Evolutionary conservation across 2,797 vertebrate species (phyloP).

Genomic region (Myotis daubentonii): DNA sequence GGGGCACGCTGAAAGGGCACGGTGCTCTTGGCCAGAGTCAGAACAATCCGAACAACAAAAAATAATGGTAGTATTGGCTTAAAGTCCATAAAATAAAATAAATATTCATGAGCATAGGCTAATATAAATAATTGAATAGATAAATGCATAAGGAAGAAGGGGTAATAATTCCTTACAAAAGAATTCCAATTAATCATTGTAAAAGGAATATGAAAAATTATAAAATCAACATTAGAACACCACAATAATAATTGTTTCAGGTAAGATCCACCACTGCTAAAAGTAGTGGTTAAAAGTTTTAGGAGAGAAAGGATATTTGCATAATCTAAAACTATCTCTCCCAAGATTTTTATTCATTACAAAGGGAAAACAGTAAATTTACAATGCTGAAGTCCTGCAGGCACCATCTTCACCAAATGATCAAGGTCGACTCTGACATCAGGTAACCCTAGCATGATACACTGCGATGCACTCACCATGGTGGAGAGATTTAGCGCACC

Average conservation of each 20-base stretch:
- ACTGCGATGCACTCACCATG: neutral
- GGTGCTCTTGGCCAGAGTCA: neutral
- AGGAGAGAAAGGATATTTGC: neutral
- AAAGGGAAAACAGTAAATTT: neutral
- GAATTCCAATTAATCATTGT: conserved; percentile 3
- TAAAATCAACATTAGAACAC: neutral
- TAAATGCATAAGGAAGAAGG: neutral
- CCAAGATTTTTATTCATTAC: neutral
- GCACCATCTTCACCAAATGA: neutral
- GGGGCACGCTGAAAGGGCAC: neutral
- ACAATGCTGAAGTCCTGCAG: neutral
- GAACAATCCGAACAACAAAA: neutral
- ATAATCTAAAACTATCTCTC: neutral
- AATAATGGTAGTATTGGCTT: neutral
- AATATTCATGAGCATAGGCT: neutral
- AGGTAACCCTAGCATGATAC: neutral
- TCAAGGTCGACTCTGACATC: neutral
- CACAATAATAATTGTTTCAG: neutral
- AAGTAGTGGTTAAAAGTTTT: neutral
- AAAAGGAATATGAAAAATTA: neutral
- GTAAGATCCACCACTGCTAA: neutral
- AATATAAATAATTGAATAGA: neutral
- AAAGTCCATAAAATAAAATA: neutral
- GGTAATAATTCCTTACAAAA: neutral
- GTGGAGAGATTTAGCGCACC: neutral